phyloP scores from a whole-genome alignment of 1,140 invertebrate species.

The Alviniconcha marisindica region DNA sequence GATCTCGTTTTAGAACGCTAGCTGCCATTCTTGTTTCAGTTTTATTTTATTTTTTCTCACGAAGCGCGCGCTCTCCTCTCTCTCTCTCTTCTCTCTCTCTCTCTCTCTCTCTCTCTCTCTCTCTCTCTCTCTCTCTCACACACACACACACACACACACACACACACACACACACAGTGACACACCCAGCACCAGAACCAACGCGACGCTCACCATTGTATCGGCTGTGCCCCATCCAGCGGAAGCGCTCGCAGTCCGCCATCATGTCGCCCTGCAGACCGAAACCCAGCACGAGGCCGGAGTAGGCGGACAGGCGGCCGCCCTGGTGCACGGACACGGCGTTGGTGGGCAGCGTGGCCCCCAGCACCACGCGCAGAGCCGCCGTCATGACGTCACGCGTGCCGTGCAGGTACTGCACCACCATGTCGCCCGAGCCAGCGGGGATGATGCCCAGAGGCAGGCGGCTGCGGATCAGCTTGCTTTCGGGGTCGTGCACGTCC shows the following conservation, averaged over 20 bases:
- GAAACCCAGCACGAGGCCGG: conserved; percentile 57
- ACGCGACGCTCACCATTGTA: conserved; percentile 52
- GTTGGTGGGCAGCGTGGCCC: conserved; percentile 43
- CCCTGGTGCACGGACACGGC: conserved; percentile 57
- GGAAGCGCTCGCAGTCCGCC: conserved; percentile 55
- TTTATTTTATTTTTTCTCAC: no score
- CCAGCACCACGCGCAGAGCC: conserved; percentile 49
- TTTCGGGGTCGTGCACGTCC: conserved; percentile 53
- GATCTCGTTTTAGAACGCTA: no score
- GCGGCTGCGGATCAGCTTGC: conserved; percentile 36
- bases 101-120: no score
- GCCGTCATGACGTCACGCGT: conserved; percentile 55
- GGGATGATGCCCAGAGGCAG: conserved; percentile 64
- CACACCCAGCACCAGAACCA: no score
- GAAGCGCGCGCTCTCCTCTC: no score
- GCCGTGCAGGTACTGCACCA: conserved; percentile 55
- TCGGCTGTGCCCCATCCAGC: conserved; percentile 60
- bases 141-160: neutral
- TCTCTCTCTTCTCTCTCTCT: no score
- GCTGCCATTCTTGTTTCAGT: no score
- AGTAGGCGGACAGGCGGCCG: conserved; percentile 45
- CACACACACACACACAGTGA: no score
- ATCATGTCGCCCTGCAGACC: conserved; percentile 63
- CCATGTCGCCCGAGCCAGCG: conserved; percentile 57
- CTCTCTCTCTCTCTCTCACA: neutral